phyloP scores from a whole-genome alignment of 2,888 invertebrate genomes.

The Matsumyia berberina region DNA sequence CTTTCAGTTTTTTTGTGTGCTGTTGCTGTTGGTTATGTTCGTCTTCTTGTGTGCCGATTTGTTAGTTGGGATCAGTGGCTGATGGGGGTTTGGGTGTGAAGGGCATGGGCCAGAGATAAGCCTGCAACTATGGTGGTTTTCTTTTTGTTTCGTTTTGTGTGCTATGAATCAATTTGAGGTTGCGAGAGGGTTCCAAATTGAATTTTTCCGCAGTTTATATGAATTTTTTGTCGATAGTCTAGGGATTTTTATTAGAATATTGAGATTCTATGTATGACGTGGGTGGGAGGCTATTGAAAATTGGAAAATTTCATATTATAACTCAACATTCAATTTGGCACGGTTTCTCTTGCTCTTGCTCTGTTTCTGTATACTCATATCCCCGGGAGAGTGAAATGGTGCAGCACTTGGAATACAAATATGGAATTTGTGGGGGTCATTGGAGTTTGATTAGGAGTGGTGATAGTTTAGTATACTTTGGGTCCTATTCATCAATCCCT shows the following conservation, averaged over 20 bases:
- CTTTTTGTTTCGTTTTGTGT: slow-evolving; percentile 58
- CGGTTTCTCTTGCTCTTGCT: background rate
- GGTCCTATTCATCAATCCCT: slow-evolving; percentile 1
- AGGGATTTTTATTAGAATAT: slow-evolving; percentile 71
- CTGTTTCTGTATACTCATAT: too few relatives aligned
- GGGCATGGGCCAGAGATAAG: slow-evolving; percentile 61
- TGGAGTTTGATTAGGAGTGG: slow-evolving; percentile 47
- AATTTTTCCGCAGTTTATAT: slow-evolving; percentile 76
- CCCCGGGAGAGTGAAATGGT: slow-evolving; percentile 51
- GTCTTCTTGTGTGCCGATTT: slow-evolving; percentile 56
- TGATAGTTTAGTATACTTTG: slow-evolving; percentile 32
- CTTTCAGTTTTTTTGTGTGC: slow-evolving; percentile 24
- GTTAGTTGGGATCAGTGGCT: slow-evolving; percentile 66
- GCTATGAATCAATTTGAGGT: slow-evolving; percentile 76
- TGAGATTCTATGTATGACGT: slow-evolving; percentile 45
- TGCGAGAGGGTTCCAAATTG: slow-evolving; percentile 74
- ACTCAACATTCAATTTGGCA: slow-evolving; percentile 56
- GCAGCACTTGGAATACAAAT: slow-evolving; percentile 66
- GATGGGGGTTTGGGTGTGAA: background rate
- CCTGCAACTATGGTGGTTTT: slow-evolving; percentile 56
- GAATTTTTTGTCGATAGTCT: slow-evolving; percentile 60
- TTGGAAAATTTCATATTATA: slow-evolving; percentile 53
- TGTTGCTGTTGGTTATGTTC: slow-evolving; percentile 40
- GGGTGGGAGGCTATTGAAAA: slow-evolving; percentile 10
- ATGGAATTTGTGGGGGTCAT: slow-evolving; percentile 60